Percentiles rank a stretch among this genome's conserved stretches.
Conservation (phyloP, 2,797 vertebrate species). For the Cryptoblepharus egeriae region DNA sequence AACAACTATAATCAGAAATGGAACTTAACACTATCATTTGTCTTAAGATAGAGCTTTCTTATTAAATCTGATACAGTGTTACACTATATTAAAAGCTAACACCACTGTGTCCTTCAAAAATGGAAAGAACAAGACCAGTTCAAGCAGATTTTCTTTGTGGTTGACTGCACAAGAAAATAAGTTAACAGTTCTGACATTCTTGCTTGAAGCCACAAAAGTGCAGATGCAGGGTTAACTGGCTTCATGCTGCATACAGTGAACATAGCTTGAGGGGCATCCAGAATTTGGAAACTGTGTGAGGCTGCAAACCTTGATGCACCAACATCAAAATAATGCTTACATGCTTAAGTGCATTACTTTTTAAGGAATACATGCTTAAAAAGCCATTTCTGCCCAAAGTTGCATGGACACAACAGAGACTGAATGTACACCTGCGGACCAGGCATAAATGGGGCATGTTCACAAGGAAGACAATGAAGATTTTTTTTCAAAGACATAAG, state of each 20-base stretch:
- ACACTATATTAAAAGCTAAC: neutral
- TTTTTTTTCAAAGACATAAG: too few species aligned
- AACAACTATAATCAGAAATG: neutral
- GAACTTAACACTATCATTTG: neutral
- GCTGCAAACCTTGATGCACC: neutral
- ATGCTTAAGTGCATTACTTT: neutral
- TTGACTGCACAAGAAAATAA: constrained; percentile 23
- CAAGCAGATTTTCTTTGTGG: constrained; percentile 7
- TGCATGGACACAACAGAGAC: too few species aligned
- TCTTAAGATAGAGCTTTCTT: neutral
- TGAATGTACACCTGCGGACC: too few species aligned
- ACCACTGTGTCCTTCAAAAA: neutral
- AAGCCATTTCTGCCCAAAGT: too few species aligned
- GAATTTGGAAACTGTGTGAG: neutral
- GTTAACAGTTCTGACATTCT: constrained; percentile 25
- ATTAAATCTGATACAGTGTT: neutral
- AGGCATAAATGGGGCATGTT: too few species aligned
- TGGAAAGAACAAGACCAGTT: neutral
- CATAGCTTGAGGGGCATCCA: neutral
- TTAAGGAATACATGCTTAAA: accelerated
- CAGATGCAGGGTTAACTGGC: constrained; percentile 20
- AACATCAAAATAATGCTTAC: neutral
- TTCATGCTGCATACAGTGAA: constrained; percentile 19
- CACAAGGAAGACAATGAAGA: too few species aligned
- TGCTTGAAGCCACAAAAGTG: constrained; percentile 26